Conservation (phyloP, 2,888 invertebrate species). For the Acutogordius australiensis region DNA sequence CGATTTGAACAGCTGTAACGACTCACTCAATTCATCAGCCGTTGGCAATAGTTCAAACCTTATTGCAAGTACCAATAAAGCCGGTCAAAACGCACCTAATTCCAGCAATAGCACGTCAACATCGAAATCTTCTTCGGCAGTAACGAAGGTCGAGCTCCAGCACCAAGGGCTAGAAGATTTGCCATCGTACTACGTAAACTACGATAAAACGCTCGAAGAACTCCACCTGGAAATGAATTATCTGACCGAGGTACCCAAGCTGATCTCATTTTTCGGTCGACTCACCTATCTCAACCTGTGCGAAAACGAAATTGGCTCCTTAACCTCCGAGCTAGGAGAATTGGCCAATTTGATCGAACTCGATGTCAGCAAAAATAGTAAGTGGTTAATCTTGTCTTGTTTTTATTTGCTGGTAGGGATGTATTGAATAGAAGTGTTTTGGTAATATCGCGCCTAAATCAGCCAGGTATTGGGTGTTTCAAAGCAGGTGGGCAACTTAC, state of each 20-base stretch:
- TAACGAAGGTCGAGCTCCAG: neutral
- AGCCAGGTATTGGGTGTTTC: no score
- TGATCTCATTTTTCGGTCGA: neutral
- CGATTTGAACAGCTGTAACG: no score
- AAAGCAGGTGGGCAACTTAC: no score
- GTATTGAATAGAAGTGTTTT: no score
- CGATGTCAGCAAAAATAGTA: slow-evolving; percentile 8
- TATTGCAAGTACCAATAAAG: no score
- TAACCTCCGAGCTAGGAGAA: neutral
- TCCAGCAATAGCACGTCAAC: neutral
- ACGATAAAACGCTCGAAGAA: neutral
- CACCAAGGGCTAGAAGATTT: neutral
- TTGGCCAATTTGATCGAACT: neutral
- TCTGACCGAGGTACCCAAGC: neutral
- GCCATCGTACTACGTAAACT: neutral
- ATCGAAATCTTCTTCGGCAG: no score
- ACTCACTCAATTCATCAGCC: no score
- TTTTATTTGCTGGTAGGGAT: no score
- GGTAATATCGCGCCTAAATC: no score
- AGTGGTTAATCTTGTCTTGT: no score
- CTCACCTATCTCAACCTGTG: neutral
- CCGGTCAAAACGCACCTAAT: neutral
- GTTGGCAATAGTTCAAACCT: no score
- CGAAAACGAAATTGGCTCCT: neutral
- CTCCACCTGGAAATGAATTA: neutral